A percentile compares a stretch with the other conserved stretches of the same genome.
Conservation (phyloP, 2,113 vertebrate species). For the Amia ocellicauda region DNA sequence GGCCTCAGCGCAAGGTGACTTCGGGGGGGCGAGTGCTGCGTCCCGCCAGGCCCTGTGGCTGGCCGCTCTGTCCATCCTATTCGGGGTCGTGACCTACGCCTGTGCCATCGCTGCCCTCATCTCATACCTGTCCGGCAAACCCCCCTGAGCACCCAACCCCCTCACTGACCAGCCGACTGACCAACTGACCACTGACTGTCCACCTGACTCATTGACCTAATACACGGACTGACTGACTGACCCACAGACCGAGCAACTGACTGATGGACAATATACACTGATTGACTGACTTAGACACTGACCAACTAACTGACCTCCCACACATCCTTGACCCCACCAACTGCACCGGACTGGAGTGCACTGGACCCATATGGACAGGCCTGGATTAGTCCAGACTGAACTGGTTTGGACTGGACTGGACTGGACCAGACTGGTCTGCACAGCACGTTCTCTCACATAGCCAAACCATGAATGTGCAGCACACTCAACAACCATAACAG, state of each 20-base stretch:
- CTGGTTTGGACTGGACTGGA: no score
- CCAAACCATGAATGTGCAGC: no score
- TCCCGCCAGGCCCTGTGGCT: constrained; percentile 80
- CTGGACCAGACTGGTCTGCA: no score
- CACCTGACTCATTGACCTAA: not conserved
- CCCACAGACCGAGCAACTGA: constrained; percentile 3
- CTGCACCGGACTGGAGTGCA: no score
- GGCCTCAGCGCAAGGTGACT: constrained; percentile 78
- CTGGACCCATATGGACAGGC: no score
- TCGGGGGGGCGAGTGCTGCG: constrained; percentile 71
- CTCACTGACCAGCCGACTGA: constrained; percentile 4
- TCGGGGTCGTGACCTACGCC: constrained; percentile 78
- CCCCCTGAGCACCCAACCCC: constrained; percentile 48
- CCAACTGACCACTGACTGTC: not conserved
- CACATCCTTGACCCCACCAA: not conserved
- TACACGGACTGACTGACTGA: not conserved
- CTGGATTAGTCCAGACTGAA: no score
- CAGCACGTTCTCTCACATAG: no score
- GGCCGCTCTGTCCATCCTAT: constrained; percentile 77
- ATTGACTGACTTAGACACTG: no score
- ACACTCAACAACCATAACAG: no score
- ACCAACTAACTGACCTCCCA: not conserved
- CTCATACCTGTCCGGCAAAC: constrained; percentile 78
- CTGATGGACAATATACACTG: no score
- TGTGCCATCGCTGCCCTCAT: constrained; percentile 77